These are phyloP conservation scores for Eospalax fontanierii DNA, from an alignment of 2,797 vertebrate genomes.

Conservation along the genomic window DNA sequence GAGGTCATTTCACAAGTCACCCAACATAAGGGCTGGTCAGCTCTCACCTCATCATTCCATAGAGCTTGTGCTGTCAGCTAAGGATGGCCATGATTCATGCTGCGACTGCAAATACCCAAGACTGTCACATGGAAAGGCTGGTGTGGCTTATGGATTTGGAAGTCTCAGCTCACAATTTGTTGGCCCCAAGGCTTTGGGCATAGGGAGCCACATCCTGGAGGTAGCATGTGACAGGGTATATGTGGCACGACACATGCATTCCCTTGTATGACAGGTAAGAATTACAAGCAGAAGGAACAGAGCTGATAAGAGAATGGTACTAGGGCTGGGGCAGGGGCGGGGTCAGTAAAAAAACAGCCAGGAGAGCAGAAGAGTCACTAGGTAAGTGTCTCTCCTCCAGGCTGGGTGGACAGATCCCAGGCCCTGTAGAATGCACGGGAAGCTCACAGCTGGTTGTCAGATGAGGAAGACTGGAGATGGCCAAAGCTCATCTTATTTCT, in stretches of 20 bases:
- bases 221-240: not conserved
- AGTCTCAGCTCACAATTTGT: not conserved
- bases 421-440: rapidly evolving
- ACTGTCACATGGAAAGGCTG: not conserved
- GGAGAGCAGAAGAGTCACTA: not conserved
- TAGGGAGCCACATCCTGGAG: not conserved
- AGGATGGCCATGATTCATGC: no score
- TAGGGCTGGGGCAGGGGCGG: no score
- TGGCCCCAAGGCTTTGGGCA: not conserved
- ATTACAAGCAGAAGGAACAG: not conserved
- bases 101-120: not conserved
- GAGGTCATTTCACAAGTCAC: no score
- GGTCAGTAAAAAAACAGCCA: not conserved
- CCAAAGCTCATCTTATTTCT: not conserved
- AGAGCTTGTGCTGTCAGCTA: not conserved
- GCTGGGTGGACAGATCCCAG: not conserved
- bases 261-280: not conserved
- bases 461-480: not conserved
- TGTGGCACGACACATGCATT: not conserved
- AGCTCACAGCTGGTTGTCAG: not conserved
- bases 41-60: not conserved
- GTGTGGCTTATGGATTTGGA: not conserved
- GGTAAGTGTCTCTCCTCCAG: not conserved
- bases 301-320: not conserved
- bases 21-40: not conserved